Conservation (phyloP, 1,140 invertebrate genomes). For the Atta texana region DNA sequence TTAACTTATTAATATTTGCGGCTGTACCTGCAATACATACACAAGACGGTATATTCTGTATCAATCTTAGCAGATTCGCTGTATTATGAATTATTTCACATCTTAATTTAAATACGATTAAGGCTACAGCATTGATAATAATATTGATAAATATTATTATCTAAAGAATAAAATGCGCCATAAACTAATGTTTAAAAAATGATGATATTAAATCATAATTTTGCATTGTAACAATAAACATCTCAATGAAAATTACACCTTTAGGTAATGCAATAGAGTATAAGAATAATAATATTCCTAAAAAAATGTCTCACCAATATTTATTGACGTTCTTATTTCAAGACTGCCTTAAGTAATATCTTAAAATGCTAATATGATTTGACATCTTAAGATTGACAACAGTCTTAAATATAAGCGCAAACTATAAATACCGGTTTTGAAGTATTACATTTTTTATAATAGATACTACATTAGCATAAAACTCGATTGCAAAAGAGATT, state of each 20-base stretch:
- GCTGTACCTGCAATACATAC: conserved; percentile 85
- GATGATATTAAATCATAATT: not conserved
- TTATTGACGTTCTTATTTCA: no score
- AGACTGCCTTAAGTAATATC: no score
- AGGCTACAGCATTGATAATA: conserved; percentile 11
- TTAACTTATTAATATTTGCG: conserved; percentile 85
- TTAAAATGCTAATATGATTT: no score
- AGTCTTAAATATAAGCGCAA: no score
- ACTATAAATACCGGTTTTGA: not conserved
- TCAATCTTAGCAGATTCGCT: conserved; percentile 62
- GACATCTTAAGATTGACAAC: no score
- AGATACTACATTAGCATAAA: not conserved
- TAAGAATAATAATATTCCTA: not conserved
- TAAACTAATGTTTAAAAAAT: not conserved
- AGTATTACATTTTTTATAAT: not conserved
- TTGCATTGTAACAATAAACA: conserved; percentile 18
- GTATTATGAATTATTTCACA: conserved; percentile 45
- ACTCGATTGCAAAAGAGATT: not conserved
- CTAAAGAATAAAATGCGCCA: not conserved
- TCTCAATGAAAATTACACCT: not conserved
- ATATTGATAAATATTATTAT: not conserved
- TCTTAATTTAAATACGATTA: conserved; percentile 31
- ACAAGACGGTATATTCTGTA: conserved; percentile 84
- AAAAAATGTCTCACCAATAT: not conserved
- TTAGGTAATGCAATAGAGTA: not conserved